A percentile compares a stretch with the other conserved stretches of the same genome.
Evolutionary conservation across 2,797 vertebrate genomes (phyloP).

Genomic region (Clarias fuscus): DNA sequence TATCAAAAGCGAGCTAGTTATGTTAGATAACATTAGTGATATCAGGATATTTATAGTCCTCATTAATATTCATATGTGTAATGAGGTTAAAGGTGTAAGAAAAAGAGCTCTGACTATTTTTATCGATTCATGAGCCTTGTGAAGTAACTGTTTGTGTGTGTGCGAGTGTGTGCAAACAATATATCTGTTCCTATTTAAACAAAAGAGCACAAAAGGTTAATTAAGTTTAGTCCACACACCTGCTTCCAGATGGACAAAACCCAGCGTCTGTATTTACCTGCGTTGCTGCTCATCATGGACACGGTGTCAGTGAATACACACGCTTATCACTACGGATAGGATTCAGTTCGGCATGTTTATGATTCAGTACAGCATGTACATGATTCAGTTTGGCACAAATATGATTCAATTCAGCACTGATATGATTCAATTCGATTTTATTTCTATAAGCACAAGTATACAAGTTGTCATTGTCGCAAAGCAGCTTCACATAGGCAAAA

Average conservation of each 20-base stretch:
- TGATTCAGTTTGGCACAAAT: not conserved
- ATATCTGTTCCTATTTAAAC: not conserved
- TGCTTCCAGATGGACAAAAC: not conserved
- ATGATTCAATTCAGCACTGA: not conserved
- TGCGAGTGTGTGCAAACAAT: not conserved
- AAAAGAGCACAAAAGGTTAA: not conserved
- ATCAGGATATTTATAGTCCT: not conserved
- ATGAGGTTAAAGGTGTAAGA: not conserved
- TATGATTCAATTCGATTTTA: not conserved
- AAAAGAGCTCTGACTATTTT: not conserved
- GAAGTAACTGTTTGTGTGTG: not conserved
- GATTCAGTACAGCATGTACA: not conserved
- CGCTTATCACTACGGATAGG: not conserved
- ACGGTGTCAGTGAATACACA: not conserved
- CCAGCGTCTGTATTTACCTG: not conserved
- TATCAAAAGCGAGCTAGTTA: not conserved
- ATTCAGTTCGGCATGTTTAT: not conserved
- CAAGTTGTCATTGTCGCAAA: too few species aligned
- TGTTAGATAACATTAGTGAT: not conserved
- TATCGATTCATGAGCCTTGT: not conserved
- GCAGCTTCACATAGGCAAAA: too few species aligned
- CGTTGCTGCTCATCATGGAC: not conserved
- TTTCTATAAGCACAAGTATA: too few species aligned
- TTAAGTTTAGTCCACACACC: not conserved
- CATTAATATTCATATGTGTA: not conserved